phyloP scores from a whole-genome alignment of 2,113 vertebrate species.

The Callorhinus ursinus region DNA sequence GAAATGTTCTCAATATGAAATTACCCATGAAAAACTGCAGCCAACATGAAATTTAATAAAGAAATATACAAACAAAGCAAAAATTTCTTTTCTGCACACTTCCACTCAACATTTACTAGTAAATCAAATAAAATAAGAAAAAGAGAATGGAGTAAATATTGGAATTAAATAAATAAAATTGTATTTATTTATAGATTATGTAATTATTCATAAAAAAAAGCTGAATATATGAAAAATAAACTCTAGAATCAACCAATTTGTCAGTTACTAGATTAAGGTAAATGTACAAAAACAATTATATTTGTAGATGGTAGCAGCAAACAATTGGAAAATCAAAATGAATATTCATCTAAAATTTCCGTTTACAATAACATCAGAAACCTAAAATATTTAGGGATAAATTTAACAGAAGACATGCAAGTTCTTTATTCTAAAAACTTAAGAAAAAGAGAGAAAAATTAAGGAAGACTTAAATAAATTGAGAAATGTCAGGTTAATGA shows the following conservation, averaged over 20 bases:
- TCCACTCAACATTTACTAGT: background rate
- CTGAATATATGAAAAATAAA: background rate
- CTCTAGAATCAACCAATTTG: background rate
- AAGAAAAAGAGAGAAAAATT: background rate
- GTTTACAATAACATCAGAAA: background rate
- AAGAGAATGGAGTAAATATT: background rate
- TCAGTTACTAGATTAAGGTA: background rate
- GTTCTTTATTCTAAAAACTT: background rate
- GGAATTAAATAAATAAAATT: background rate
- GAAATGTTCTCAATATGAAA: background rate
- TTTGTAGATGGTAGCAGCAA: background rate
- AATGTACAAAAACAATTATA: background rate
- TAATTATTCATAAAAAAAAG: background rate
- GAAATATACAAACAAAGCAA: background rate
- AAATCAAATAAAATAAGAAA: background rate
- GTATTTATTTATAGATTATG: background rate
- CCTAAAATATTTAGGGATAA: background rate
- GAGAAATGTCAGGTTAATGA: background rate
- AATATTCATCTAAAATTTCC: background rate
- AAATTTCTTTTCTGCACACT: background rate
- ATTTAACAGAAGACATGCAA: background rate
- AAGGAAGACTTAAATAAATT: background rate
- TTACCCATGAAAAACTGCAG: background rate
- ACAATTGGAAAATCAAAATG: background rate
- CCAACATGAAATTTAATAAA: background rate